phyloP scores from a whole-genome alignment of 2,888 invertebrate species.

The Serripes groenlandicus region DNA sequence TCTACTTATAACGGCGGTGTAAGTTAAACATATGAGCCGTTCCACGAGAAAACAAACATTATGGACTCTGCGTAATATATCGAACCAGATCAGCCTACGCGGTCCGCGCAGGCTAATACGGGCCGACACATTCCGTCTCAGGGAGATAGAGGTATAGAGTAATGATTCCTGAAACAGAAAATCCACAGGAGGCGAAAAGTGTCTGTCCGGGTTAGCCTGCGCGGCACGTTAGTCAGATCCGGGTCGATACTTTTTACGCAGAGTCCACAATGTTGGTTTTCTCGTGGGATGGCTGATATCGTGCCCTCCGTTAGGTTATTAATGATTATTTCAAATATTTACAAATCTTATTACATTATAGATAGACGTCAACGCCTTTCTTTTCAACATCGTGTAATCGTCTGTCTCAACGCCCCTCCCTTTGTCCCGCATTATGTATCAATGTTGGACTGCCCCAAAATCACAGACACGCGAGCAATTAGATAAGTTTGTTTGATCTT shows the following conservation, averaged over 20 bases:
- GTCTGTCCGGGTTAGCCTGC: neutral
- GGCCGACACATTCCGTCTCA: neutral
- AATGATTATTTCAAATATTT: constrained; percentile 1
- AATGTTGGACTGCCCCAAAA: too few relatives aligned
- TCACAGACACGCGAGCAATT: too few relatives aligned
- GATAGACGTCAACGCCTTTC: neutral
- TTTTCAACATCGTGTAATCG: too few relatives aligned
- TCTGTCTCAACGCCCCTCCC: too few relatives aligned
- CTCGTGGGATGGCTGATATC: neutral
- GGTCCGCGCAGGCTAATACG: neutral
- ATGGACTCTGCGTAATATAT: neutral
- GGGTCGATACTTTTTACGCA: neutral
- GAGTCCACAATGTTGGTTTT: neutral
- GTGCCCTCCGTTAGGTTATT: neutral
- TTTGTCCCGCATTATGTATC: too few relatives aligned
- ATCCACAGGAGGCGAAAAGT: neutral
- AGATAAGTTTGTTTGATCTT: too few relatives aligned
- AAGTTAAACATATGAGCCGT: neutral
- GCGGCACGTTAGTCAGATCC: neutral
- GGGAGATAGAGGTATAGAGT: neutral
- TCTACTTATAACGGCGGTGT: neutral
- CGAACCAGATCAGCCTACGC: neutral
- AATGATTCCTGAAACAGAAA: neutral
- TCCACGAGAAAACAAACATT: neutral
- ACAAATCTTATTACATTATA: neutral